These are phyloP conservation scores for Aphodius granarius DNA, from an alignment of 2,888 invertebrate species.

Conservation along the genomic window DNA sequence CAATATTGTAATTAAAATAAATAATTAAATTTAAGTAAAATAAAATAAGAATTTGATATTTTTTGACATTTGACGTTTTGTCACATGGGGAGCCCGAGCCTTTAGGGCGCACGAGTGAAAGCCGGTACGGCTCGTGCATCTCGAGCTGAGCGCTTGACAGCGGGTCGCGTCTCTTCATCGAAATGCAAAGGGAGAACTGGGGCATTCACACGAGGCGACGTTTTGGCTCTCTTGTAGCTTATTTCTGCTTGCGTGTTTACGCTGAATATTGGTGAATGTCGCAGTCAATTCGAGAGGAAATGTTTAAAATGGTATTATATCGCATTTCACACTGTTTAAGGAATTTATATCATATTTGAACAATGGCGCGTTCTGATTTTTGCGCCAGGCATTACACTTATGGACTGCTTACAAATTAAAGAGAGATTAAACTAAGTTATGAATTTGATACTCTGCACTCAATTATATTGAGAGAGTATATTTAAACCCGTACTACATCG, in stretches of 20 bases:
- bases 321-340: neutral
- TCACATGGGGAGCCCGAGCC: neutral
- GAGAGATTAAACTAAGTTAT: neutral
- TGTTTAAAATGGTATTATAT: neutral
- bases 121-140: neutral
- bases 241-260: neutral
- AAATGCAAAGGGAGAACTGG: neutral
- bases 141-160: neutral
- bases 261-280: neutral
- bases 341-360: neutral
- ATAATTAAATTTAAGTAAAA: too few relatives aligned
- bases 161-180: neutral
- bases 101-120: neutral
- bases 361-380: neutral
- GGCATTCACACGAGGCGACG: neutral
- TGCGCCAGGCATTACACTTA: neutral
- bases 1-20: too few relatives aligned
- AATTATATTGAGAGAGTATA: neutral
- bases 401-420: neutral
- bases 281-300: neutral
- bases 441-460: neutral
- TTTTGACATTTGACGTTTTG: too few relatives aligned
- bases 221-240: neutral
- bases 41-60: too few relatives aligned
- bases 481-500: neutral